These are phyloP conservation scores for Synanthedon andrenaeformis DNA, from an alignment of 2,888 invertebrate species.

Conservation along the genomic window DNA sequence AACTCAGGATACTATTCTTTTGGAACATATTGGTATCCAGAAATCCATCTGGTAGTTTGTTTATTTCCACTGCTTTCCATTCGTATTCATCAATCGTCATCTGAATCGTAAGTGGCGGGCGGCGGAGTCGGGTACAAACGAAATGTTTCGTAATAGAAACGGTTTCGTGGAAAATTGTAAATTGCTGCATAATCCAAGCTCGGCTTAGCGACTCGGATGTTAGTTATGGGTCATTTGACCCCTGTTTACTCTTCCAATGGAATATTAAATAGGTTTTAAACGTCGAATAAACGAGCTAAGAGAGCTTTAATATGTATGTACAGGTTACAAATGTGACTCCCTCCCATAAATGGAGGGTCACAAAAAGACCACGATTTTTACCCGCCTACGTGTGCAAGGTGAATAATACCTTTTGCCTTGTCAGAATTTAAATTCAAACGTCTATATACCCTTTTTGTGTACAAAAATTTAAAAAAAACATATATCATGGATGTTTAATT, in stretches of 20 bases:
- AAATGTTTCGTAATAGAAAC: slow-evolving; percentile 6
- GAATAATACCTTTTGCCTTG: not conserved
- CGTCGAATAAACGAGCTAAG: slow-evolving; percentile 14
- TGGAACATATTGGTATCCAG: not conserved
- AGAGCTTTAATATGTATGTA: slow-evolving; percentile 10
- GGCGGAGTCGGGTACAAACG: slow-evolving; percentile 5
- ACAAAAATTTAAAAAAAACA: too few species aligned
- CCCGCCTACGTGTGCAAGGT: not conserved
- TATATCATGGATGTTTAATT: too few species aligned
- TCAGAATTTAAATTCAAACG: not conserved
- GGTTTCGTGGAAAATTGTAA: slow-evolving; percentile 53
- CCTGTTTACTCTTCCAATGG: slow-evolving; percentile 33
- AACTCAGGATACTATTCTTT: too few species aligned
- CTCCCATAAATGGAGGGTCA: not conserved
- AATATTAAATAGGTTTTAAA: slow-evolving; percentile 40
- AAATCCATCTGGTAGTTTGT: not conserved
- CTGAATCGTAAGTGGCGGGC: slow-evolving; percentile 21
- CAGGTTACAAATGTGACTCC: not conserved
- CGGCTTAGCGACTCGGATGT: slow-evolving; percentile 20
- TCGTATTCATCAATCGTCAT: not conserved
- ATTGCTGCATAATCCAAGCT: slow-evolving; percentile 33
- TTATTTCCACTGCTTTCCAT: not conserved
- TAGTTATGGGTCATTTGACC: slow-evolving; percentile 55
- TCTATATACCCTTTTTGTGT: too few species aligned
- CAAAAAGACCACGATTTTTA: not conserved